Base-by-base conservation (phyloP, 2,797 vertebrate species). In the Momotus momota region DNA sequence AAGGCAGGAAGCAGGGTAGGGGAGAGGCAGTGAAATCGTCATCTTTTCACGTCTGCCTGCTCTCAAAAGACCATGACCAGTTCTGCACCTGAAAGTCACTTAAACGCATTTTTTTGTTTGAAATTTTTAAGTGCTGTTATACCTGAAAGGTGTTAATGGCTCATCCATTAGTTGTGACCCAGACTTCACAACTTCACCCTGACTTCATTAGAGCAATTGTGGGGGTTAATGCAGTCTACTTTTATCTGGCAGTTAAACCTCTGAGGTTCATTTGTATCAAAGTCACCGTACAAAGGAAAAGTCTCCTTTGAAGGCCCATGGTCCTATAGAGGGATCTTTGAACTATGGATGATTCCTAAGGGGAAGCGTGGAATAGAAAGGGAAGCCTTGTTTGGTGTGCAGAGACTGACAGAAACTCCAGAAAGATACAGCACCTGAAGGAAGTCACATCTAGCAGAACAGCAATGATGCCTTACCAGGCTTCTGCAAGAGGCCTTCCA, bases 81-180 rank as follows among this genome's bases (percentile, higher is more conserved):
- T 69, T 86, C 85, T 62, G 49, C 85, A 94, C 96, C 95, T 94
- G 94, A 58, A 91, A 93, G 89, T 94, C 94, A 90, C 93, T 93
- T 86, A 96, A 96, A 93, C 83, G 88, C 75, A 75, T 97, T 95
- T 96, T 96, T 67, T 65, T 82, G 84, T 90, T 91, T 83, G 89
- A 91, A 88, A 94, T 88, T 93, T 96, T 88, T 60, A 94, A 94
- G 89, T 81, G 93, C 91, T 90, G 85, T 94, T 91, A 92, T 65
- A 75, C 75, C 85, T 58, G 65, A 91, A 91, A 91, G 70, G 94
- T 94, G 94, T 88, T 97, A 96, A 96, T 96, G 87, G 87, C 91
- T 94, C 89, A 88, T 97, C 95, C 96, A 95, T 97, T 94, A 96
- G 95, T 62, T 83, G 79, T 83, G 93, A 97, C 95, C 93, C 92